These are phyloP conservation scores for Pyrochroa serraticornis DNA, from an alignment of 2,888 invertebrate species.

Conservation along the genomic window DNA sequence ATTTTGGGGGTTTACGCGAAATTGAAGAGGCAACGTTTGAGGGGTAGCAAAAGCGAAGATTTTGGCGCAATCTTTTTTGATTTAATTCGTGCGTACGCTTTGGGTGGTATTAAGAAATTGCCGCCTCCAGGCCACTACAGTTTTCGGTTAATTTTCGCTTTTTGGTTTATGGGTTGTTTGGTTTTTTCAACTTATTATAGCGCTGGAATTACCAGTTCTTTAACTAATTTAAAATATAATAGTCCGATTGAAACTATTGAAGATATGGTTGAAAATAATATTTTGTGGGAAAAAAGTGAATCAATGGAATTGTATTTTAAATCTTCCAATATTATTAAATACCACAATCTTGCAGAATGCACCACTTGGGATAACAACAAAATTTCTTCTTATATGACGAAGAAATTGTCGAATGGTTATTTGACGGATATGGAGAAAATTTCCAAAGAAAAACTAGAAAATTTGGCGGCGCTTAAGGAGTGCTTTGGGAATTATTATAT, in stretches of 20 bases:
- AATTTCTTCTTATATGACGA: not conserved
- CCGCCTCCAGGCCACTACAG: conserved; percentile 2
- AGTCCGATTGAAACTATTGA: conserved; percentile 31
- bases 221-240: conserved; percentile 35
- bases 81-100: not conserved
- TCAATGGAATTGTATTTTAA: no score
- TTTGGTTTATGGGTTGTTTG: conserved; percentile 25
- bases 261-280: conserved; percentile 34
- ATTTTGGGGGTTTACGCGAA: not conserved
- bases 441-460: not conserved
- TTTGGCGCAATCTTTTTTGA: not conserved
- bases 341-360: not conserved
- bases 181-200: conserved; percentile 34
- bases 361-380: no score
- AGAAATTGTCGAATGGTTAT: not conserved
- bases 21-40: not conserved
- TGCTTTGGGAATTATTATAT: not conserved
- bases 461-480: not conserved
- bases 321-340: not conserved
- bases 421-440: not conserved
- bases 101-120: conserved; percentile 1
- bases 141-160: conserved; percentile 23
- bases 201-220: conserved; percentile 34
- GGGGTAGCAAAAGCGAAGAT: not conserved
- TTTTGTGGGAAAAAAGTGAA: conserved; percentile 28